Percentiles rank a stretch among this genome's conserved stretches.
phyloP scores from a whole-genome alignment of 2,797 vertebrate genomes.

The Brachymystax lenok region DNA sequence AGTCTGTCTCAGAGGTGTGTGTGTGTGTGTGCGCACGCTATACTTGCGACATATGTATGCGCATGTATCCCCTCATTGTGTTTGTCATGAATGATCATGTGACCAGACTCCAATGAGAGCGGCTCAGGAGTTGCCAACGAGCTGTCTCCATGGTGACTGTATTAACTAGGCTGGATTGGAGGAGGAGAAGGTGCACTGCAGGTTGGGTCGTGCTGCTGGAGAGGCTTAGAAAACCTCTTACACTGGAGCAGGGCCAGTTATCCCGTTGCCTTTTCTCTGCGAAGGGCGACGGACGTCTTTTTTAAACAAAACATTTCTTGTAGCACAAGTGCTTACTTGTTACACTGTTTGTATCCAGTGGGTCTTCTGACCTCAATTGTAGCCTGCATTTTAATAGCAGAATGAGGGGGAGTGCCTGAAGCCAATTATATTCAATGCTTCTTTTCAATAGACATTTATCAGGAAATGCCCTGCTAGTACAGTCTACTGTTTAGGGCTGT shows the following conservation, averaged over 20 bases:
- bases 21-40: slow-evolving; percentile 23
- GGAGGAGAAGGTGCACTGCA: slow-evolving; percentile 44
- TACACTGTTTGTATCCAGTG: slow-evolving; percentile 27
- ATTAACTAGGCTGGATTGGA: slow-evolving; percentile 69
- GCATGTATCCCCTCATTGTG: slow-evolving; percentile 46
- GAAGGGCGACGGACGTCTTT: slow-evolving; percentile 28
- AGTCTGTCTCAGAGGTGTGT: slow-evolving; percentile 25
- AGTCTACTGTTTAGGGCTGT: neutral
- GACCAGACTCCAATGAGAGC: slow-evolving; percentile 61
- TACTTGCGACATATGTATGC: slow-evolving; percentile 43
- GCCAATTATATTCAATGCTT: neutral
- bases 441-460: neutral
- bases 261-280: slow-evolving; percentile 19
- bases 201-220: slow-evolving; percentile 51
- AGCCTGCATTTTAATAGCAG: slow-evolving; percentile 41
- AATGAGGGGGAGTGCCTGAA: slow-evolving; percentile 28
- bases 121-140: slow-evolving; percentile 62
- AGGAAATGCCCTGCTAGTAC: neutral
- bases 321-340: slow-evolving; percentile 57
- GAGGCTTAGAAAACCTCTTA: slow-evolving; percentile 54
- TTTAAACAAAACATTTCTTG: slow-evolving; percentile 16
- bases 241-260: slow-evolving; percentile 51
- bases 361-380: slow-evolving; percentile 26
- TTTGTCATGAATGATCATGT: slow-evolving; percentile 56
- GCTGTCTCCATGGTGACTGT: slow-evolving; percentile 77